Evolutionary conservation across 2,797 vertebrate species (phyloP), one percentile per base, ranked within the genome.

Genomic region (Crypturellus tataupa): DNA sequence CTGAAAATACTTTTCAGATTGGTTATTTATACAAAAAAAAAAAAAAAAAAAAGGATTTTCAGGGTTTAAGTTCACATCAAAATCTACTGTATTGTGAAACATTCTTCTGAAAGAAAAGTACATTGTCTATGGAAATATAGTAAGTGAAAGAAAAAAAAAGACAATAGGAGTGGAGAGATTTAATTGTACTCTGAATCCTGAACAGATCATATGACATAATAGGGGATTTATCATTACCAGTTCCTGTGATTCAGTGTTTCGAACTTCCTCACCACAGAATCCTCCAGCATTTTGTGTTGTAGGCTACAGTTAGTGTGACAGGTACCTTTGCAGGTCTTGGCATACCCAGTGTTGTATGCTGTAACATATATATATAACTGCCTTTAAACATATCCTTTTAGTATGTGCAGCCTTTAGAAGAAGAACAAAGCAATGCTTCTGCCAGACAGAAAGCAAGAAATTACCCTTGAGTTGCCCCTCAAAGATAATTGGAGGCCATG

Each of bases 101-200:
- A 70, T 21, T 46, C 33, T 72, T 88, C 23, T 6, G 8, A 23
- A 67, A 44, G 9, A 72, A 89, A 39, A 72, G 1, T 49, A 40
- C 37, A 19, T 39, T 73, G 14, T 59, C 62, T 25, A 42, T 59
- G 46, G 27, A 95, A 95, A 86, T 69, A 75, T 21, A 69, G 40
- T 87, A 39, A 58, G 31, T 77, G 69, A 84, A 33, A 46, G 39
- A 63, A 82, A 90, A 83, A 90, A 83, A 83, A 75, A 4, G 19
- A 68, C 47, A 83, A n/a, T 9, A 88, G 7, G 39, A 65, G 23
- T 29, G 33, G 10, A 58, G 53, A 92, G 56, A 78, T 91, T 92
- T 95, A 96, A 96, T 76, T 88, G 37, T n/a, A 47, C 55, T 88
- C 64, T 72, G 79, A 79, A 79, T 73, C 64, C 27, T 39, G 70